Percentiles rank a stretch among this genome's conserved stretches.
Conservation (phyloP, 1,140 invertebrate species). For the Drosophila arizonae region DNA sequence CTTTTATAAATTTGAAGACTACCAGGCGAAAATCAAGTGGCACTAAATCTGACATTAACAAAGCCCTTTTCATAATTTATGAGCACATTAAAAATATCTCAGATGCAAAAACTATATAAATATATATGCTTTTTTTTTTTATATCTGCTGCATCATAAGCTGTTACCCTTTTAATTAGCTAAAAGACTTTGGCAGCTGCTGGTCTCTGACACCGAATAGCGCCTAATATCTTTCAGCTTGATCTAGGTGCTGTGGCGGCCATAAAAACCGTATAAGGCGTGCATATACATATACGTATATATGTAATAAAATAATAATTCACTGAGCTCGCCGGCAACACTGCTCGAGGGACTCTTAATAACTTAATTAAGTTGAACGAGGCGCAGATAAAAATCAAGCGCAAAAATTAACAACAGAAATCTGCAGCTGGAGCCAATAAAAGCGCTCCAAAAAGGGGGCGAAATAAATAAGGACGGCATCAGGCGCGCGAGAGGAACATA, state of each 20-base stretch:
- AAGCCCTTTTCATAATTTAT: slow-evolving; percentile 43
- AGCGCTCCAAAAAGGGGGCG: slow-evolving; percentile 20
- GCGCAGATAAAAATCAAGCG: slow-evolving; percentile 72
- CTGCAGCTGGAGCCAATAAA: slow-evolving; percentile 51
- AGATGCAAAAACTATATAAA: slow-evolving; percentile 43
- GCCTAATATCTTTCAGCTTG: slow-evolving; percentile 64
- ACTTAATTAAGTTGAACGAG: slow-evolving; percentile 69
- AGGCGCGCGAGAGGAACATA: slow-evolving; percentile 41
- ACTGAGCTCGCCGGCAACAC: slow-evolving; percentile 31
- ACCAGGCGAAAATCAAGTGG: background rate
- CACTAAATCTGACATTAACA: background rate
- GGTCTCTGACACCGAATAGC: slow-evolving; percentile 13
- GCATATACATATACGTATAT: slow-evolving; percentile 39
- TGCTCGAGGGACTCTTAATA: slow-evolving; percentile 66
- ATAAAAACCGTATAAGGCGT: slow-evolving; percentile 53
- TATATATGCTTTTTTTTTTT: background rate
- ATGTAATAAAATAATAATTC: slow-evolving; percentile 42
- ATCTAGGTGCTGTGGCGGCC: slow-evolving; percentile 61
- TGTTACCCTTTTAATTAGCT: slow-evolving; percentile 64
- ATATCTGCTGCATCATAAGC: slow-evolving; percentile 32
- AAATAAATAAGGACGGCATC: slow-evolving; percentile 45
- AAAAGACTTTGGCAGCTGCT: slow-evolving; percentile 56
- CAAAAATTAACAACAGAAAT: slow-evolving; percentile 69
- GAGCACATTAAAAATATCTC: slow-evolving; percentile 34
- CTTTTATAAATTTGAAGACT: no score